Percentiles rank a stretch among this genome's conserved stretches.
Evolutionary conservation across 2,888 invertebrate species (phyloP).

Genomic region (Caenorhabditis plicata): DNA sequence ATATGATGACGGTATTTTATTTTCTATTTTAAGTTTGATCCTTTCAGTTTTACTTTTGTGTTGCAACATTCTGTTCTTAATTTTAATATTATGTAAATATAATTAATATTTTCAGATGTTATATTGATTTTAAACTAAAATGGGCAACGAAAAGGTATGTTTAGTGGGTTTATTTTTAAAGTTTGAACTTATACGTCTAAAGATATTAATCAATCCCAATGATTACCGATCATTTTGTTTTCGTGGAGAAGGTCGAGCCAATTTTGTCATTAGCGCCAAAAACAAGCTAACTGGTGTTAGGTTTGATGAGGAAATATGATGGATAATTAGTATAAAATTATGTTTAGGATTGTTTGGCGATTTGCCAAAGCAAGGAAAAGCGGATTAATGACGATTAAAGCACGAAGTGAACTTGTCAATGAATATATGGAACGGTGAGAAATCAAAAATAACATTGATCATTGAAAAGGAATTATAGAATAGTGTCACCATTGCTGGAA

Average conservation of each 20-base stretch:
- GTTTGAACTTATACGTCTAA: no score
- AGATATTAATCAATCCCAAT: conserved; percentile 44
- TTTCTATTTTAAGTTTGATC: no score
- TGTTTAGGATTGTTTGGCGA: conserved; percentile 62
- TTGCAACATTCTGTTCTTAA: no score
- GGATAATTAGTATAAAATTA: neutral
- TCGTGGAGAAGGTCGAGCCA: conserved; percentile 62
- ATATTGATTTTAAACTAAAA: no score
- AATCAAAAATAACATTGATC: neutral
- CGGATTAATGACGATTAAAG: conserved; percentile 52
- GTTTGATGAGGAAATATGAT: conserved; percentile 20
- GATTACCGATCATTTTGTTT: conserved; percentile 60
- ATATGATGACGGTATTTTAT: no score
- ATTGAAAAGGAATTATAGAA: conserved; percentile 5
- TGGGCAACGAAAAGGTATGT: no score
- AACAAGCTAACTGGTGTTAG: conserved; percentile 37
- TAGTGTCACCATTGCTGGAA: conserved; percentile 51
- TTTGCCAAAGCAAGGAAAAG: conserved; percentile 59
- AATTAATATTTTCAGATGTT: no score
- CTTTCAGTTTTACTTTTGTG: no score
- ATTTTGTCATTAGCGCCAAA: conserved; percentile 63
- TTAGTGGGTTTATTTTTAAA: no score
- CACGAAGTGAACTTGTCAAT: conserved; percentile 49
- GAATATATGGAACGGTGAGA: conserved; percentile 27
- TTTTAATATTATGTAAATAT: no score